Evolutionary conservation across 2,888 invertebrate genomes (phyloP).

Genomic region (Acrobasis repandana): DNA sequence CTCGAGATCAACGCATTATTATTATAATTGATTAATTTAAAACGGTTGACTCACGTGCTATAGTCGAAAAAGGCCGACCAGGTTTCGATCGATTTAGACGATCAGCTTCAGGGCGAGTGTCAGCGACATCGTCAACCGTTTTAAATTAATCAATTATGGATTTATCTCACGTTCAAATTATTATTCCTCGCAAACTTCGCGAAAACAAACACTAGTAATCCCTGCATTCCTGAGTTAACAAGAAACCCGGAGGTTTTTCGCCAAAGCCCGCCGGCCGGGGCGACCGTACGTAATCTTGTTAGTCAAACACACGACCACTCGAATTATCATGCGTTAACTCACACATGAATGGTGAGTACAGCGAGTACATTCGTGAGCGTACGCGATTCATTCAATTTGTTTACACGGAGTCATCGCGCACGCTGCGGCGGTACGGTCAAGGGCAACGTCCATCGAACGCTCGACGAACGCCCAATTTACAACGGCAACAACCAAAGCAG

Average conservation of each 20-base stretch:
- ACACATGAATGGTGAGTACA: conserved; percentile 76
- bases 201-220: conserved; percentile 8
- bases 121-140: too few relatives aligned
- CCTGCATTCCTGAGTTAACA: conserved; percentile 13
- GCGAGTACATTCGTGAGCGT: conserved; percentile 58
- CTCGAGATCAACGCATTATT: conserved; percentile 11
- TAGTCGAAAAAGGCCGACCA: too few relatives aligned
- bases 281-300: conserved; percentile 55
- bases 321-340: conserved; percentile 74
- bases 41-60: too few relatives aligned
- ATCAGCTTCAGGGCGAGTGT: too few relatives aligned
- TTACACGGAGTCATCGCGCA: conserved; percentile 62
- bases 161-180: too few relatives aligned
- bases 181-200: conserved; percentile 13
- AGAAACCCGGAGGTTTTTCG: conserved; percentile 14
- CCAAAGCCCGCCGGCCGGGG: conserved; percentile 26
- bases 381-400: conserved; percentile 81
- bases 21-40: too few relatives aligned
- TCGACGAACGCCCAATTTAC: conserved; percentile 46
- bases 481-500: conserved; percentile 40
- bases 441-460: conserved; percentile 72
- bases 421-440: conserved; percentile 68
- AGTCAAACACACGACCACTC: conserved; percentile 63
- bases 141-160: too few relatives aligned
- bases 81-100: too few relatives aligned